These are phyloP conservation scores for Tetranychus cinnabarinus DNA, from an alignment of 1,140 invertebrate species.

Conservation along the genomic window DNA sequence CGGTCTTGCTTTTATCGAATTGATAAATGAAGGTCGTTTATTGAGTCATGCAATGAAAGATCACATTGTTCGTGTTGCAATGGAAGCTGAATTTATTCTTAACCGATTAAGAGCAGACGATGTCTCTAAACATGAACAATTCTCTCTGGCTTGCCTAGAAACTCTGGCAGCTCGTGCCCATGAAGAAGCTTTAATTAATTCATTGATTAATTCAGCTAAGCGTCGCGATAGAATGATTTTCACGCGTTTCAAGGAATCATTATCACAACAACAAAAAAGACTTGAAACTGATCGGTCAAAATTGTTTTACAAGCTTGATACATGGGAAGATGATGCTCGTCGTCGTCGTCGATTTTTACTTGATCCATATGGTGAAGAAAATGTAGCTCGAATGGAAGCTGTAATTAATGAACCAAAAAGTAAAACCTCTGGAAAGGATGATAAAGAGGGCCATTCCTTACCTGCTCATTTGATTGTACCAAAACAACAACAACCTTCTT, in stretches of 20 bases:
- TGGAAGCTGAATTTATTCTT: slow-evolving; percentile 96
- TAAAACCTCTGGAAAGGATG: neutral
- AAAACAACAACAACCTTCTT: neutral
- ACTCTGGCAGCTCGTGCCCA: slow-evolving; percentile 5
- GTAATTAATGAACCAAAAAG: slow-evolving; percentile 16
- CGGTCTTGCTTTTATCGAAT: slow-evolving; percentile 92
- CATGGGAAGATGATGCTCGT: slow-evolving; percentile 96
- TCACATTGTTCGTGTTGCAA: slow-evolving; percentile 96
- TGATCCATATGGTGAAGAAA: slow-evolving; percentile 36
- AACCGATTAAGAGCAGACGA: slow-evolving; percentile 97
- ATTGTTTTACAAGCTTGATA: slow-evolving; percentile 62
- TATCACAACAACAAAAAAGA: neutral
- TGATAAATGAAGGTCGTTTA: slow-evolving; percentile 93
- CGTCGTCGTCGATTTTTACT: slow-evolving; percentile 77
- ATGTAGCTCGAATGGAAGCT: neutral
- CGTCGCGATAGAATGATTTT: slow-evolving; percentile 9
- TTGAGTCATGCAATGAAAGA: slow-evolving; percentile 96
- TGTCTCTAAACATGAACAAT: slow-evolving; percentile 93
- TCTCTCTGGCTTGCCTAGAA: slow-evolving; percentile 21
- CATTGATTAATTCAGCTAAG: slow-evolving; percentile 9
- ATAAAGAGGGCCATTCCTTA: neutral
- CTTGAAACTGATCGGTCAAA: neutral
- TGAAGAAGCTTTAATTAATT: slow-evolving; percentile 10
- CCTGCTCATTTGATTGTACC: neutral
- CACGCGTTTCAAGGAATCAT: slow-evolving; percentile 5